Conservation (phyloP, 2,113 vertebrate species). For the Athene cunicularia region DNA sequence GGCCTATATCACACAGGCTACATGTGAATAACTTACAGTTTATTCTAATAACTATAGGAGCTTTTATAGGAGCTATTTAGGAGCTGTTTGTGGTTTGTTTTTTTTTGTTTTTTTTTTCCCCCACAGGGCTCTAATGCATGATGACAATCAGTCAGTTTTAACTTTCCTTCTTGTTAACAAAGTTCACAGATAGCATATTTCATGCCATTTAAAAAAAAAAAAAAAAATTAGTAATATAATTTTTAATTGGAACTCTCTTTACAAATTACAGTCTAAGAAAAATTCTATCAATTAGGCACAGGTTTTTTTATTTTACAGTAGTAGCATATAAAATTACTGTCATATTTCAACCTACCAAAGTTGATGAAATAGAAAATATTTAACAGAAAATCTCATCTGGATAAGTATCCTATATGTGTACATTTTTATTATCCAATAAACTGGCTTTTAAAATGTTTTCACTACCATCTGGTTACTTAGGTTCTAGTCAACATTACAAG, state of each 20-base stretch:
- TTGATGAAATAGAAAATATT: neutral
- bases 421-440: neutral
- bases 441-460: neutral
- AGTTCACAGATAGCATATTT: neutral
- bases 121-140: neutral
- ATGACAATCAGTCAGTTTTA: neutral
- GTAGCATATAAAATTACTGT: neutral
- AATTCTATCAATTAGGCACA: neutral
- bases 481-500: rapidly evolving
- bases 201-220: neutral
- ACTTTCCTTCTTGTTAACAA: neutral
- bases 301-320: neutral
- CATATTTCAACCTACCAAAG: neutral
- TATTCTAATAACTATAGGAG: neutral
- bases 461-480: neutral
- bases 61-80: neutral
- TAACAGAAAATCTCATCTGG: neutral
- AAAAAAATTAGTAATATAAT: neutral
- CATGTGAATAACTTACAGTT: neutral
- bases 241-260: neutral
- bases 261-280: neutral
- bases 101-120: too few species aligned
- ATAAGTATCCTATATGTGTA: neutral
- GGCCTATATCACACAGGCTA: neutral
- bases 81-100: neutral